Evolutionary conservation across 2,113 vertebrate genomes (phyloP), one percentile per base, ranked within the genome.

Genomic region (Bombycilla garrulus): DNA sequence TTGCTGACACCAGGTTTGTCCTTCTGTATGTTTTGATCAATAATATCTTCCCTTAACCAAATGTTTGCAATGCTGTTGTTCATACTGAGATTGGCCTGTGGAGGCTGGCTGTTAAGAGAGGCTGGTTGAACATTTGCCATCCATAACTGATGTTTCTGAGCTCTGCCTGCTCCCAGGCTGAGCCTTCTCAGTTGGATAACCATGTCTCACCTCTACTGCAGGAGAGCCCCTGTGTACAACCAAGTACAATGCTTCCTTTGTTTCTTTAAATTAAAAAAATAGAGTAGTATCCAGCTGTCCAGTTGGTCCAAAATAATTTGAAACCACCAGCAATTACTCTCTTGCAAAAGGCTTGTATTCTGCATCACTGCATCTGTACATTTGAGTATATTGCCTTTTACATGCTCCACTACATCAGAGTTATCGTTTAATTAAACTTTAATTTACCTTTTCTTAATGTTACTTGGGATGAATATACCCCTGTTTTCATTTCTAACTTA

Each of bases 401-500:
- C 18, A 42, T 83, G 53, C 36, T 78, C 44, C 31, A 78, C 56
- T 86, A n/a, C 60, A 57, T 88, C 38, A 73, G 54, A 45, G 40
- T 88, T 93, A 88, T 33, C 83, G 25, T 62, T 96, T 93, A 94
- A 88, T 94, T 92, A 67, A 86, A 73, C 40, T 64, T 83, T 47
- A 51, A 4, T 88, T 90, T 92, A 33, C 31, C 23, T 88, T 93
- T 85, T 58, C 60, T 38, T 64, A 13, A 53, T 64, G 36, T 86
- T 74, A 60, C 42, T 90, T 84, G 70, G 44, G 29, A 62, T 50
- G 0, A 83, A 71, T 67, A 5, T 44, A 57, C 62, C n/a, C n/a
- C 40, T 80, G 3, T 71, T 84, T 94, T 77, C 0, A 22, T 70
- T 93, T 88, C 51, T 64, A 56, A 36, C 62, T 92, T 72, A 13